Conservation (phyloP, 2,888 invertebrate genomes). For the Hetaerina titia region DNA sequence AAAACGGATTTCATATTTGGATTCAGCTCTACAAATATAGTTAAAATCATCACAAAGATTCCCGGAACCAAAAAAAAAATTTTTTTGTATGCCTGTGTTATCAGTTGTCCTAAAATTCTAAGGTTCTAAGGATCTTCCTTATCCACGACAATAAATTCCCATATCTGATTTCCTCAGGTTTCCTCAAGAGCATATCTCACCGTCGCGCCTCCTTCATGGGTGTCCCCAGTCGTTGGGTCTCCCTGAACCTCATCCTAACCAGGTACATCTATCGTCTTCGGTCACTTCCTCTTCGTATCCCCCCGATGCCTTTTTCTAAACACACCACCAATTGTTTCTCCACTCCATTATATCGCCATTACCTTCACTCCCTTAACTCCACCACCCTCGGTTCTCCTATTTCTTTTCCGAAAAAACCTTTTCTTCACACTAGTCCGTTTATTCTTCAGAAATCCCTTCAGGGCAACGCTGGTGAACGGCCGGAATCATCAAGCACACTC, state of each 20-base stretch:
- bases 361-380: background rate
- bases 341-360: background rate
- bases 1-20: too few species aligned
- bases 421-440: background rate
- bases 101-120: background rate
- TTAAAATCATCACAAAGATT: too few species aligned
- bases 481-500: background rate
- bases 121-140: constrained; percentile 1
- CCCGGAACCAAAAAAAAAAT: too few species aligned
- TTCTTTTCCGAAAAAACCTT: too few species aligned
- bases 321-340: background rate
- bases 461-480: background rate
- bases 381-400: background rate
- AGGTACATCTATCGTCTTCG: background rate
- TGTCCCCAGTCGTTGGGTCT: background rate
- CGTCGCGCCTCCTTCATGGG: background rate
- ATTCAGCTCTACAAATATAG: too few species aligned
- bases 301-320: background rate
- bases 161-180: background rate
- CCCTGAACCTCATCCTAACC: background rate
- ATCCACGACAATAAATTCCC: background rate
- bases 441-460: background rate
- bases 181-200: background rate
- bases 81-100: too few species aligned
- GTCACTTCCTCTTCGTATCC: background rate